These are phyloP conservation scores for Sebastolobus altivelis DNA, from an alignment of 2,797 vertebrate species.

Conservation along the genomic window DNA sequence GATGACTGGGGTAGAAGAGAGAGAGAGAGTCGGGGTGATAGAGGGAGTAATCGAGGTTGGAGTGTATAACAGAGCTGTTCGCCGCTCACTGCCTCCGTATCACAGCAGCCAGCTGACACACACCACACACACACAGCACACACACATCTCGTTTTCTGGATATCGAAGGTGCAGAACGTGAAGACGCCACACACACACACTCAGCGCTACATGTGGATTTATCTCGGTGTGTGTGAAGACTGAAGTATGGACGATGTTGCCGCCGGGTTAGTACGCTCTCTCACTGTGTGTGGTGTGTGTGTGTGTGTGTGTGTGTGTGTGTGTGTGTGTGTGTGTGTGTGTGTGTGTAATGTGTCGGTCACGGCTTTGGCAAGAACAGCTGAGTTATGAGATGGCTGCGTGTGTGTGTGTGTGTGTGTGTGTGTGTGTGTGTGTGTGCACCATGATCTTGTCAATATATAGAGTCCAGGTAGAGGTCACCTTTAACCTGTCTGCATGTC, in stretches of 20 bases:
- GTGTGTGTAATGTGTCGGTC: neutral
- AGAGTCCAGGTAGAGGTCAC: conserved; percentile 60
- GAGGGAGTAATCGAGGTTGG: conserved; percentile 41
- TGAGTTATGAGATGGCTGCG: neutral
- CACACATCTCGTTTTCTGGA: conserved; percentile 20
- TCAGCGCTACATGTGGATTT: conserved; percentile 52
- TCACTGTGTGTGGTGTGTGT: conserved; percentile 1
- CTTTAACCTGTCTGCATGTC: conserved; percentile 45
- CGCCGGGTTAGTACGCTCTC: conserved; percentile 74
- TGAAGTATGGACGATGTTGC: conserved; percentile 85
- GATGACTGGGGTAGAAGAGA: neutral
- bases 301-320: conserved; percentile 1
- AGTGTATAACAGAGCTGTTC: conserved; percentile 58
- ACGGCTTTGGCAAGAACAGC: neutral
- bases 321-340: conserved; percentile 1
- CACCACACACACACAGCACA: conserved; percentile 30
- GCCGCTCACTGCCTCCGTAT: conserved; percentile 46
- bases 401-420: neutral
- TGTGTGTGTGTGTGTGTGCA: neutral
- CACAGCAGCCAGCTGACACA: conserved; percentile 49
- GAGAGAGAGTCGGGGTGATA: conserved; percentile 1
- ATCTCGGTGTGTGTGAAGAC: conserved; percentile 59
- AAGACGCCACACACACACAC: conserved; percentile 16
- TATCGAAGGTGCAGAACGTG: conserved; percentile 22
- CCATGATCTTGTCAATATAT: neutral